A percentile compares a stretch with the other conserved stretches of the same genome.
These are phyloP conservation scores for Glandiceps talaboti DNA, from an alignment of 53 echinoderm and acorn worm species.

Conservation along the genomic window DNA sequence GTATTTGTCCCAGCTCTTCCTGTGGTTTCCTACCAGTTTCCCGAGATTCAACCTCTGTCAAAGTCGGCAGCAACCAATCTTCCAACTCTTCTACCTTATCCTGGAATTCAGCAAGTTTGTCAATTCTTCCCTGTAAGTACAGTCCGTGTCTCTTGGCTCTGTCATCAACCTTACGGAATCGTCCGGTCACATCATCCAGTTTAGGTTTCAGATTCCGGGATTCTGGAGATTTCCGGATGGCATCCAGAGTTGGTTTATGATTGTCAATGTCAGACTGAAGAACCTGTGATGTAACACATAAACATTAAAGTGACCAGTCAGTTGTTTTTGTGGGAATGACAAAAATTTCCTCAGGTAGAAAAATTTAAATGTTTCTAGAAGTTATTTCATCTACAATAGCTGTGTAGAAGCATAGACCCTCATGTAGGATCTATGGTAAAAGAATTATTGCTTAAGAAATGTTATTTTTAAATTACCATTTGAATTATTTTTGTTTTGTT, in stretches of 20 bases:
- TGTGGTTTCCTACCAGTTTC: conserved; percentile 42
- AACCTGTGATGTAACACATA: conserved; percentile 33
- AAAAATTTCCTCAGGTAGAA: too few species aligned
- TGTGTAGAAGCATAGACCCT: too few species aligned
- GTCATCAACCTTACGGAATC: conserved; percentile 59
- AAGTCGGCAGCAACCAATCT: neutral
- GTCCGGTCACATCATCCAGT: conserved; percentile 82
- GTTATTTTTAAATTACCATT: too few species aligned
- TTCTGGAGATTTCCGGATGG: conserved; percentile 23
- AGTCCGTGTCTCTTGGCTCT: neutral
- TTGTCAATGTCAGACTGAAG: conserved; percentile 96
- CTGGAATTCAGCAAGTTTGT: neutral
- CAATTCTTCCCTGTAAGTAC: neutral
- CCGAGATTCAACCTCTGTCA: neutral
- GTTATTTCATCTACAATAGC: too few species aligned
- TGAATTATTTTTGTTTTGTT: too few species aligned
- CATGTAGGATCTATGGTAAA: too few species aligned
- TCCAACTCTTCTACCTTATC: neutral
- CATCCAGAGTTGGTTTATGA: conserved; percentile 85
- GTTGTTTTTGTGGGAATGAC: too few species aligned
- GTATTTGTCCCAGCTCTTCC: neutral
- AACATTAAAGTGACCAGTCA: too few species aligned
- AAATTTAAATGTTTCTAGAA: too few species aligned
- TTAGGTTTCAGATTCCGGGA: neutral
- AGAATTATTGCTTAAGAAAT: too few species aligned